Base-by-base conservation (phyloP, 1,140 invertebrate genomes). In the Caenorhabditis remanei region DNA sequence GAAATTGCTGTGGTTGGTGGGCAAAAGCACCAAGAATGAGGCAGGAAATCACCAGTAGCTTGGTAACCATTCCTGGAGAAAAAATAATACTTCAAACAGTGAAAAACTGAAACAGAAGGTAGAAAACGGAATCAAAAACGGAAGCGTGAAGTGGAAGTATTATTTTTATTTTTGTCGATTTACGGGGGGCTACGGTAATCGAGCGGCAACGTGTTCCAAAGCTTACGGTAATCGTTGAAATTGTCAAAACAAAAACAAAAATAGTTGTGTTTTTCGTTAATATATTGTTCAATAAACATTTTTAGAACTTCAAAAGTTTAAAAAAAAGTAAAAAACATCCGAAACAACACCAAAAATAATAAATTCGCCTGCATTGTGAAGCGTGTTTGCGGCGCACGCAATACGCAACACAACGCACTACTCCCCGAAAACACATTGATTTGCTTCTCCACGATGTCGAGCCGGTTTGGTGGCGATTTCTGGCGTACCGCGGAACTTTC, bases 1-100 rank as follows among this genome's bases (percentile, higher is more conserved):
- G 79, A 82, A 58, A 86, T n/a, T 79, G 53, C 46, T 63, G 85
- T 58, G 46, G 85, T 58, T 86, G 85, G 40, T 86, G 67, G 46
- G 67, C 67, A 82, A 86, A 79, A 4, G 67, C n/a, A 41, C 71
- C 71, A 50, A 79, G 71, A 79, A 79, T 48, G 71, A 79, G 46
- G 46, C 71, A 79, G 46, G 71, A 79, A 11, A 79, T 9, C n/a
- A 79, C 71, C 71, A 48, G 40, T 32, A 79, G 14, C 4, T 79
- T 79, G 71, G 71, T 9, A 43, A 41, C 43, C 71, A 79, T 79
- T 50, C 71, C 71, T 79, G 21, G 24, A 79, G 11, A 79, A n/a
- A 71, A 24, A 8, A 53, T 21, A 50, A 1, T 24, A 7, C 41
- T 50, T 19, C 5, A 24, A 24, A 19, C 14, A 19, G 40, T 9